Evolutionary conservation across 2,113 vertebrate genomes (phyloP), one percentile per base, ranked within the genome.

Genomic region (Cettia cetti): DNA sequence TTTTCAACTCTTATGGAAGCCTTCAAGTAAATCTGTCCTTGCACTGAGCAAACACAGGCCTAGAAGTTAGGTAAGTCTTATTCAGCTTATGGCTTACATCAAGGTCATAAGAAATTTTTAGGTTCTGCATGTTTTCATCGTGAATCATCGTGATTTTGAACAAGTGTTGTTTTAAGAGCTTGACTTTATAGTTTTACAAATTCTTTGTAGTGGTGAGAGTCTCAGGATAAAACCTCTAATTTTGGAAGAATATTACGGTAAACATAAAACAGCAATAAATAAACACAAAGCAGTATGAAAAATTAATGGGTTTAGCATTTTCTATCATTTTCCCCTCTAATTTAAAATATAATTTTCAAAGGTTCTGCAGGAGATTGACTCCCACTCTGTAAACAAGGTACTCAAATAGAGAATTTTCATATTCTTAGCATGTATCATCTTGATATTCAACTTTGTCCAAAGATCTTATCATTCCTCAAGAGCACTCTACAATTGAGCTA

Each of bases 171-270:
- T 92, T 93, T 74, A 52, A 90, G 75, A 86, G n/a, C 63, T 74
- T 94, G 88, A 72, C 66, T 90, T 94, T 74, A 44, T 28, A 64
- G 57, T 83, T 80, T 54, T 23, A 66, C 19, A 82, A 86, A 56
- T 75, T 20, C 18, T 91, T 86, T 79, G 61, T 76, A 69, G 50
- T 52, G 31, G 33, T 77, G 82, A 70, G 63, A 70, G 63, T 90
- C 42, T 90, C 22, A 21, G 72, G 89, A 92, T 91, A 94, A 92
- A 91, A 82, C 70, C 69, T 95, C 77, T 82, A 44, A 64, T 82
- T 94, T 94, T 37, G 0, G 72, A 56, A 40, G 64, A 66, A 70
- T 68, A 66, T 81, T 75, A 71, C 17, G 11, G 82, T 86, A 94
- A 93, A 91, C 47, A 86, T 76, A 78, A 89, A 92, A 9, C 31